Conservation (phyloP, 2,113 vertebrate species). For the Alosa alosa region DNA sequence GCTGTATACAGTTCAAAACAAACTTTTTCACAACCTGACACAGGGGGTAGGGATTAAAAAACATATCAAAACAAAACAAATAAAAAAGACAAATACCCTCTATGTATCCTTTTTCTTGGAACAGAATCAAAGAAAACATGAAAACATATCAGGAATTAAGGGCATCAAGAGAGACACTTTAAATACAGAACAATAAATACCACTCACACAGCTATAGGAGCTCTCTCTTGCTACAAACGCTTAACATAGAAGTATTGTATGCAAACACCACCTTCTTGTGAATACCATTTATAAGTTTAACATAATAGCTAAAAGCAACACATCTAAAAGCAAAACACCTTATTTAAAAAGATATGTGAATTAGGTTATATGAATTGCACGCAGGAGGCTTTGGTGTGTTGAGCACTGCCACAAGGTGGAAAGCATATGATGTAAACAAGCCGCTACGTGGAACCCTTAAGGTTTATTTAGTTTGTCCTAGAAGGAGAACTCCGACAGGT, state of each 20-base stretch:
- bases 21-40: constrained; percentile 10
- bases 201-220: not conserved
- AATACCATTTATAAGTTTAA: not conserved
- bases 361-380: not conserved
- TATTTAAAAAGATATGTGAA: not conserved
- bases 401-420: not conserved
- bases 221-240: not conserved
- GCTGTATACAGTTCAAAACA: not conserved
- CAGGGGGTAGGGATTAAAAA: not conserved
- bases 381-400: not conserved
- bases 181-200: not conserved
- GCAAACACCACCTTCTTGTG: not conserved
- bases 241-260: not conserved
- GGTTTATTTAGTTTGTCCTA: not conserved
- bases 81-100: not conserved
- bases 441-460: not conserved
- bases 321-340: not conserved
- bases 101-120: not conserved
- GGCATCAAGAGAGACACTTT: not conserved
- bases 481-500: not conserved
- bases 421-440: not conserved
- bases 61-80: not conserved
- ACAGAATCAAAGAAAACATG: not conserved
- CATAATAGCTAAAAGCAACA: not conserved
- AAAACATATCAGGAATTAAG: not conserved